Percentiles rank a stretch among this genome's conserved stretches.
These are phyloP conservation scores for Macrotis lagotis DNA, from an alignment of 2,113 vertebrate species.

Conservation along the genomic window DNA sequence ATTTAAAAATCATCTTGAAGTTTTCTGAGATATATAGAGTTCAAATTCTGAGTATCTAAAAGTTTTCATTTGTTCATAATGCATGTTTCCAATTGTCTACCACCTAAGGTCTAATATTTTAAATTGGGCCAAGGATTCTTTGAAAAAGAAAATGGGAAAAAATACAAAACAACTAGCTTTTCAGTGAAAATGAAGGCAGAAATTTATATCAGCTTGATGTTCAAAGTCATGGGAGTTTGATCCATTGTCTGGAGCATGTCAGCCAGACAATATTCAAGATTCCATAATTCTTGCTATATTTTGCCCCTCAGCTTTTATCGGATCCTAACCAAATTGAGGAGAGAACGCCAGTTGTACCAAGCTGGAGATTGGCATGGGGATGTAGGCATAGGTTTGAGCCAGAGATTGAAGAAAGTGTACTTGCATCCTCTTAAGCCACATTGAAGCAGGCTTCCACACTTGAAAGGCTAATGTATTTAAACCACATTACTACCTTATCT, in stretches of 20 bases:
- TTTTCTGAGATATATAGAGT: not conserved
- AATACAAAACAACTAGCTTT: not conserved
- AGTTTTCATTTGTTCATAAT: not conserved
- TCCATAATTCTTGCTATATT: not conserved
- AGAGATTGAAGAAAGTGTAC: not conserved
- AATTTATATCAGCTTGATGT: not conserved
- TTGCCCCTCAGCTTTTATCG: not conserved
- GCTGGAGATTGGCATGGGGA: fast-evolving
- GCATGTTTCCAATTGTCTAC: not conserved
- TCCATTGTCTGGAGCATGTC: not conserved
- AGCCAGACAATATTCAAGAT: not conserved
- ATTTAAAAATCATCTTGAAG: not conserved
- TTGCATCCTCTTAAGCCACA: constrained; percentile 8
- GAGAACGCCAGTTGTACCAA: not conserved
- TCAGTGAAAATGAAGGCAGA: not conserved
- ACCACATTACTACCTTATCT: not conserved
- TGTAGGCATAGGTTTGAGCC: not conserved
- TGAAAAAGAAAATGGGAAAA: not conserved
- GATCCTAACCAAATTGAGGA: not conserved
- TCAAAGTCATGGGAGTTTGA: not conserved
- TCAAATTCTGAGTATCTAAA: constrained; percentile 27
- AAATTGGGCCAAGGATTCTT: not conserved
- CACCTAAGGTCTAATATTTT: not conserved
- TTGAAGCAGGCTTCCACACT: constrained; percentile 39
- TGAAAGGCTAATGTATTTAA: constrained; percentile 42